Conservation (phyloP, 2,888 invertebrate species). For the Andrena trimmerana region DNA sequence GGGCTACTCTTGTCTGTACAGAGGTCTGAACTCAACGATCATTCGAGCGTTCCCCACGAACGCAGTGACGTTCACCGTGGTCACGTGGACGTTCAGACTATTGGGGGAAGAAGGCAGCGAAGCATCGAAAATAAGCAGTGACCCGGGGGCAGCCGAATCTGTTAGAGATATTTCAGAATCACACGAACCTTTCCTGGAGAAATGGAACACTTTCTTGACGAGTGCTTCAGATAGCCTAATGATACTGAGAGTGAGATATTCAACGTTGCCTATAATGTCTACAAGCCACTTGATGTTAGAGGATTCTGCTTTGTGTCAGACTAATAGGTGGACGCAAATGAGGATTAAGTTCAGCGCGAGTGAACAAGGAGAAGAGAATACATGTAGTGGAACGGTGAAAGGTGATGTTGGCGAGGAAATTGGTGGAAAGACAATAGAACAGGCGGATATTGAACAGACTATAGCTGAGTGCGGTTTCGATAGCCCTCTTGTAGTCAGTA, state of each 20-base stretch:
- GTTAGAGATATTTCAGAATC: slow-evolving; percentile 10
- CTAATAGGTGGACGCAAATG: background rate
- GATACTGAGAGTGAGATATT: slow-evolving; percentile 34
- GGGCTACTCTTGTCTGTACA: slow-evolving; percentile 90
- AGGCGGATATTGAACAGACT: slow-evolving; percentile 12
- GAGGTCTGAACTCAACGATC: slow-evolving; percentile 92
- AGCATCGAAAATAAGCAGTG: background rate
- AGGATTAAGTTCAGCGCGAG: background rate
- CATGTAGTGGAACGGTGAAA: background rate
- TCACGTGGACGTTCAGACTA: slow-evolving; percentile 91
- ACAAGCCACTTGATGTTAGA: background rate
- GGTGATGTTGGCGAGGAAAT: slow-evolving; percentile 5
- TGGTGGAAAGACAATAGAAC: slow-evolving; percentile 23
- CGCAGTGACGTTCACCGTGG: slow-evolving; percentile 96
- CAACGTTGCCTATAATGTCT: slow-evolving; percentile 31
- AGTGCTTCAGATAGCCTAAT: slow-evolving; percentile 14
- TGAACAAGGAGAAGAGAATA: background rate
- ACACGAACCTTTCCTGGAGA: slow-evolving; percentile 32
- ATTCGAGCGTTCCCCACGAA: slow-evolving; percentile 96
- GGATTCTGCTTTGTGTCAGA: background rate
- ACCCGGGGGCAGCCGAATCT: background rate
- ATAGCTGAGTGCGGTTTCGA: slow-evolving; percentile 20
- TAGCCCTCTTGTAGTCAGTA: slow-evolving; percentile 2
- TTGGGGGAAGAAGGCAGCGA: slow-evolving; percentile 71
- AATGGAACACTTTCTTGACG: slow-evolving; percentile 52